Percentiles rank a stretch among this genome's conserved stretches.
Conservation (phyloP, 2,888 invertebrate species). For the Drosophila borborema region DNA sequence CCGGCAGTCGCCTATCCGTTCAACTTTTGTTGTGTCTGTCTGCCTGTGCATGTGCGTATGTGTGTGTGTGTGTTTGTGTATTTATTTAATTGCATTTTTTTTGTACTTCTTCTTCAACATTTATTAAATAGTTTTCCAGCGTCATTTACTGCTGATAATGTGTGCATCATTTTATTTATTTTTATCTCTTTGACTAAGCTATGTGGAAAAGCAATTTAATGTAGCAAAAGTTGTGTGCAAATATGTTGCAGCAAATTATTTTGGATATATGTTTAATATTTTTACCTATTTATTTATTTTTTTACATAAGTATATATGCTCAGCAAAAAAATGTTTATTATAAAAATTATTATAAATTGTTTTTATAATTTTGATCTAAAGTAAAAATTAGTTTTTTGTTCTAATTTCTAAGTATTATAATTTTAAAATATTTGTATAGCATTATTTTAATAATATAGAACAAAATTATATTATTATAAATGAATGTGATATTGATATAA, state of each 20-base stretch:
- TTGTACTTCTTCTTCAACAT: slow-evolving; percentile 21
- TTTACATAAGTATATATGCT: no score
- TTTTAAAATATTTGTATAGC: no score
- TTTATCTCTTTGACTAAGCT: slow-evolving; percentile 2
- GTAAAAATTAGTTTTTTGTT: no score
- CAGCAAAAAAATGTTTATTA: no score
- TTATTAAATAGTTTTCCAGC: slow-evolving; percentile 51
- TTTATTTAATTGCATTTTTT: slow-evolving; percentile 51
- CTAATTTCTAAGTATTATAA: no score
- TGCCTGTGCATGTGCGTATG: neutral
- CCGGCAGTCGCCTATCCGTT: slow-evolving; percentile 39
- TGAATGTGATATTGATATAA: no score
- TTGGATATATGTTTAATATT: neutral
- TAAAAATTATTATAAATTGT: no score
- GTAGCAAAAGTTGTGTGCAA: slow-evolving; percentile 21
- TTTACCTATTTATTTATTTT: neutral
- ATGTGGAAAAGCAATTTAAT: slow-evolving; percentile 12
- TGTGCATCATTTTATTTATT: slow-evolving; percentile 37
- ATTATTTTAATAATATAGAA: no score
- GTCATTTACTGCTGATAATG: slow-evolving; percentile 30
- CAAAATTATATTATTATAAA: neutral
- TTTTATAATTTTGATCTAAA: no score
- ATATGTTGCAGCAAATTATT: slow-evolving; percentile 1
- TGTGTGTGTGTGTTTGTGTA: slow-evolving; percentile 6
- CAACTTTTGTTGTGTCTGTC: slow-evolving; percentile 28